phyloP scores from a whole-genome alignment of 2,888 invertebrate species.

The Pterobdella sp. region DNA sequence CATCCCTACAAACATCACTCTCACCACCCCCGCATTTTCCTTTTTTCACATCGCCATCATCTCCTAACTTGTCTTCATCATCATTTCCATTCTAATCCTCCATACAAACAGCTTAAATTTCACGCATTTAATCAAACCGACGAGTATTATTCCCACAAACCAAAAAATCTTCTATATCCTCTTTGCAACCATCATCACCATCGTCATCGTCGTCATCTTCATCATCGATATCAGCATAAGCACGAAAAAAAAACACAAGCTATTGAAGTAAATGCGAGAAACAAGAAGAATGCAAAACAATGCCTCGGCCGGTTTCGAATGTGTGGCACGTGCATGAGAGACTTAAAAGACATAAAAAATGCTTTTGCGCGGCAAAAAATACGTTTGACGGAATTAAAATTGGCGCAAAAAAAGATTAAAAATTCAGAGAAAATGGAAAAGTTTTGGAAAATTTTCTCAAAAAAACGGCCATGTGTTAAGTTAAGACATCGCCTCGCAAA shows the following conservation, averaged over 20 bases:
- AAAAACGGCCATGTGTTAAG: too few species aligned
- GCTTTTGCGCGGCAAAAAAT: too few species aligned
- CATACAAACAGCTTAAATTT: neutral
- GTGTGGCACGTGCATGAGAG: neutral
- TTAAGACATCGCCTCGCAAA: too few species aligned
- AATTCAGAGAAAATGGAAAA: neutral
- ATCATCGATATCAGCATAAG: conserved; percentile 9
- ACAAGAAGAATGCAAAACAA: neutral
- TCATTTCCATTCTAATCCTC: neutral
- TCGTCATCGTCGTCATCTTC: conserved; percentile 18
- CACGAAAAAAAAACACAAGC: neutral
- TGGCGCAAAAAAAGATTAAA: neutral
- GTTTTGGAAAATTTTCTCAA: too few species aligned
- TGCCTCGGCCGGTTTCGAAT: neutral
- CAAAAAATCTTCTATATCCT: neutral
- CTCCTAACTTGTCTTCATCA: neutral
- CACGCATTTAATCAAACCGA: neutral
- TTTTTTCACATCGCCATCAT: neutral
- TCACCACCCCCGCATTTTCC: conserved; percentile 10
- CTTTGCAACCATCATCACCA: conserved; percentile 3
- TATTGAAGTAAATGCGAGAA: neutral
- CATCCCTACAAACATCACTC: neutral
- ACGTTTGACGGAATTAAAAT: neutral
- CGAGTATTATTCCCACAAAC: neutral
- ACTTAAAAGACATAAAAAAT: neutral